Evolutionary conservation across 2,888 invertebrate genomes (phyloP), one percentile per base, ranked within the genome.

Genomic region (Galerucella nymphaeae): DNA sequence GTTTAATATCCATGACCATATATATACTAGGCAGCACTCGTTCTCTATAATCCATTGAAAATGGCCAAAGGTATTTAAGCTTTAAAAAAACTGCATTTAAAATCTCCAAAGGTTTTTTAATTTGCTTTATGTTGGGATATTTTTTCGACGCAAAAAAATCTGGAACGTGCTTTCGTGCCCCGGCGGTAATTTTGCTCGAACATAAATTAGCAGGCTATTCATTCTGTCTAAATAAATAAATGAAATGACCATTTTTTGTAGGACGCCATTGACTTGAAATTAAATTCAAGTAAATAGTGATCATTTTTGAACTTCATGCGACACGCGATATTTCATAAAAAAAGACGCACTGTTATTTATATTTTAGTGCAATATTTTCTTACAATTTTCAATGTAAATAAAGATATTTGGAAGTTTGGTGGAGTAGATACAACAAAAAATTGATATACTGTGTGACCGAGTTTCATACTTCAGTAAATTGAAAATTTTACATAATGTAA

Each of bases 111-210:
- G 53, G 16, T 63, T 72, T 67, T 72, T 67, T 63, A 72, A 67
- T 72, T 72, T 72, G 67, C 67, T 71, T 74, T 71, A 65, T 69
- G 80, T n/a, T 50, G 64, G n/a, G 14, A 53, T 20, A 63, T 63
- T 6, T 48, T 48, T 63, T 48, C 48, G 14, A 1, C 14, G n/a
- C 50, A 23, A 55, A 38, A 16, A 53, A 55, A 65, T 18, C 45
- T 13, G 41, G 18, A 41, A 65, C 53, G 18, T 38, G 41, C 20
- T 41, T 20, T 65, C 11, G 41, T 38, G 64, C 18, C 16, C 14
- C 2, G 45, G 45, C 14, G 6, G 9, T 53, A 16, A 53, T 53
- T 18, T 18, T 10, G 53, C 18, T 18, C 18, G 16, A 16, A 16
- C 16, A 53, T 53, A 53, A 53, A 10, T 53, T 18, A 53, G 18